A percentile compares a stretch with the other conserved stretches of the same genome.
phyloP scores from a whole-genome alignment of 2,113 vertebrate genomes.

The Bungarus multicinctus region DNA sequence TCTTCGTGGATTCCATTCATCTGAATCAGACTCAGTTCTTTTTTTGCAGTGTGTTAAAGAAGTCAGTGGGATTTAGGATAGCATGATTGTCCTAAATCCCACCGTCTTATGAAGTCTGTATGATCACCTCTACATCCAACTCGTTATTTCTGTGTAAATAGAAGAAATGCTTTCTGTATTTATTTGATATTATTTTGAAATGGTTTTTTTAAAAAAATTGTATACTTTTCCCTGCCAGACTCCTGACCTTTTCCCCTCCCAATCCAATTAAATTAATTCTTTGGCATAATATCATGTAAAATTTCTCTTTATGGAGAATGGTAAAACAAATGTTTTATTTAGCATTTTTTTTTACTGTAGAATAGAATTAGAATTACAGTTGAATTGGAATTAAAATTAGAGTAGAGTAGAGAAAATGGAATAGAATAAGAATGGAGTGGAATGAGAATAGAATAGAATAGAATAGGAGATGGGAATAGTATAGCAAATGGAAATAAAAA shows the following conservation, averaged over 20 bases:
- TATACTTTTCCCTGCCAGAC: not conserved
- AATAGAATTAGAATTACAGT: not conserved
- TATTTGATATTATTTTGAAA: not conserved
- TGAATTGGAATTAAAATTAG: not conserved
- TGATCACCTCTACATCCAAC: not conserved
- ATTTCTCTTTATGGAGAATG: not conserved
- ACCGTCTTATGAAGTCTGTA: not conserved
- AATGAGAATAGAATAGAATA: no score
- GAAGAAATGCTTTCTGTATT: constrained; percentile 7
- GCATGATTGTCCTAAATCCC: not conserved
- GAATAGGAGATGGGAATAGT: no score
- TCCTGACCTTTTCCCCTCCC: not conserved
- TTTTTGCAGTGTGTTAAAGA: not conserved
- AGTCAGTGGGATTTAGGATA: not conserved
- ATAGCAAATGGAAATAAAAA: no score
- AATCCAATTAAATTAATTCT: constrained; percentile 11
- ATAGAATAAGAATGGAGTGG: not conserved
- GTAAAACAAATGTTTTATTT: not conserved
- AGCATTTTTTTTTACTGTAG: no score
- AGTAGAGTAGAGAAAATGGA: not conserved
- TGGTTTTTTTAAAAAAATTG: not conserved
- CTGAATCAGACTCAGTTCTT: not conserved
- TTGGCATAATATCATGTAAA: not conserved
- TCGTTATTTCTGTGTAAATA: not conserved
- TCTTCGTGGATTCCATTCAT: not conserved